A percentile compares a stretch with the other conserved stretches of the same genome.
phyloP scores from a whole-genome alignment of 2,888 invertebrate genomes.

The Cephus rjabovi region DNA sequence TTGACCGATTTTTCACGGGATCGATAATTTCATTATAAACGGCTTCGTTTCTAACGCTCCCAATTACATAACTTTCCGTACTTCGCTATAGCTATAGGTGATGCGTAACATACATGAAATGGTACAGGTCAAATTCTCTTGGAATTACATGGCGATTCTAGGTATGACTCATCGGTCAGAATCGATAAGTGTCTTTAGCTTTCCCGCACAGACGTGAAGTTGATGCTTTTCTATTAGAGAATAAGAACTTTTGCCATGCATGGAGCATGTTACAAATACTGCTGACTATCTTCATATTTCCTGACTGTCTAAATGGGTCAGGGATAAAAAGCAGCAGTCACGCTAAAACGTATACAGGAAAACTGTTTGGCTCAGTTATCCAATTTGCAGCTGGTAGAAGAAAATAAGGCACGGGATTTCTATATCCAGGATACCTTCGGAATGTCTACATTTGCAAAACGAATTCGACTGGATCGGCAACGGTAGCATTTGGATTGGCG shows the following conservation, averaged over 20 bases:
- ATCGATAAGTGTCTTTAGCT: constrained; percentile 35
- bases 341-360: neutral
- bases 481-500: neutral
- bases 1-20: neutral
- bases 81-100: neutral
- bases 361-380: neutral
- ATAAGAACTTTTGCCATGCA: neutral
- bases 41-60: constrained; percentile 31
- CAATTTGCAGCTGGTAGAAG: neutral
- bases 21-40: neutral
- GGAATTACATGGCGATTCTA: constrained; percentile 28
- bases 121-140: neutral
- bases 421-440: neutral
- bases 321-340: neutral
- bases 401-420: neutral
- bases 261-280: neutral
- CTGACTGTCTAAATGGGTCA: neutral
- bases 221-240: neutral
- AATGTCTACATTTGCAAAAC: neutral
- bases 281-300: neutral
- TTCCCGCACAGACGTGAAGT: neutral
- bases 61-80: constrained; percentile 52
- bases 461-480: neutral
- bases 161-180: constrained; percentile 42
- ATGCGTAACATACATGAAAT: neutral